Evolutionary conservation across 2,888 invertebrate species (phyloP).

Genomic region (Ennomos fuscantarius): DNA sequence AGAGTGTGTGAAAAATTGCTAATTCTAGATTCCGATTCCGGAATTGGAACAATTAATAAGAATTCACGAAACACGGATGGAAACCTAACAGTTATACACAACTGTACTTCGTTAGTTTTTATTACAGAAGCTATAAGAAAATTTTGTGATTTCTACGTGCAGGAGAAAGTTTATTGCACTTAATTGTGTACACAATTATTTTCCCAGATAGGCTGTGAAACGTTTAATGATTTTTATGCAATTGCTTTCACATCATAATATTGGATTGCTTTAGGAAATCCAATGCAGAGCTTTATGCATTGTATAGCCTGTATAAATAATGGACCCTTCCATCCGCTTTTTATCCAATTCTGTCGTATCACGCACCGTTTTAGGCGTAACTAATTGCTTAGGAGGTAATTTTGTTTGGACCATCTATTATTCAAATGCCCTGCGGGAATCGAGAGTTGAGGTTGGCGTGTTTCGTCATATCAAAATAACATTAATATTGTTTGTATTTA

Average conservation of each 20-base stretch:
- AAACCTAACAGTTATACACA: conserved; percentile 23
- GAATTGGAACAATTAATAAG: conserved; percentile 32
- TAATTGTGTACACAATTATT: conserved; percentile 4
- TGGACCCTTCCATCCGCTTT: conserved; percentile 35
- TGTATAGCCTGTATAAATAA: conserved; percentile 13
- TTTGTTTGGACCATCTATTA: conserved; percentile 11
- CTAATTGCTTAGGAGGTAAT: conserved; percentile 27
- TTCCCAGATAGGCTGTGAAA: conserved; percentile 19
- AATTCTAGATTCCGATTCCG: conserved; percentile 31
- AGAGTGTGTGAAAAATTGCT: conserved; percentile 31
- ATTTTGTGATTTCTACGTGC: conserved; percentile 24
- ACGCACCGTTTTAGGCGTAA: conserved; percentile 27
- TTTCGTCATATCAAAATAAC: too few relatives aligned
- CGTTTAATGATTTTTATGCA: conserved; percentile 7
- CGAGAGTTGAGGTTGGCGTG: background rate
- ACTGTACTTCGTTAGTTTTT: conserved; percentile 10
- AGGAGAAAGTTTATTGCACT: conserved; percentile 29
- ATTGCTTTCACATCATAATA: conserved; percentile 16
- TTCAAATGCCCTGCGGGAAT: conserved; percentile 15
- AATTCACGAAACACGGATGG: conserved; percentile 27
- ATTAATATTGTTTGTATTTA: too few relatives aligned
- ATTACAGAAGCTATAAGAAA: conserved; percentile 29
- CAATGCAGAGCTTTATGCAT: background rate
- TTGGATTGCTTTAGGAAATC: conserved; percentile 2
- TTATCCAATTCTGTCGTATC: conserved; percentile 31